Percentiles rank a stretch among this genome's conserved stretches.
Evolutionary conservation across 1,140 invertebrate genomes (phyloP).

Genomic region (Nasonia longicornis): DNA sequence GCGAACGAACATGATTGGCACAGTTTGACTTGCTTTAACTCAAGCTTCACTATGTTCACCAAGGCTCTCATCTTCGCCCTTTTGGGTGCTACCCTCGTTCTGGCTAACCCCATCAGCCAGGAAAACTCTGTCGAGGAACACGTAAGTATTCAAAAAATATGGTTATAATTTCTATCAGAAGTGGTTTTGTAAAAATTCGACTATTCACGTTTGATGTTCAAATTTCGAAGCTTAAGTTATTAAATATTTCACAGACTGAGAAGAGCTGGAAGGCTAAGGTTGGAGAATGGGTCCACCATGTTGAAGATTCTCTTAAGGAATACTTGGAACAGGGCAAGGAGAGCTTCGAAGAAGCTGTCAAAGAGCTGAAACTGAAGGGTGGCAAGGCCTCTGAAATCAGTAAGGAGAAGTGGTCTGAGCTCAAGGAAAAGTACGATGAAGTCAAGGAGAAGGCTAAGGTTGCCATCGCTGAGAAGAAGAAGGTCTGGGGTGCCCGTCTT

Average conservation of each 20-base stretch:
- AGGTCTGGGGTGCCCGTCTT: not conserved
- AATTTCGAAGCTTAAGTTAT: too few relatives aligned
- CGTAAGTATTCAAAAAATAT: not conserved
- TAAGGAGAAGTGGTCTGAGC: not conserved
- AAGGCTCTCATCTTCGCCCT: not conserved
- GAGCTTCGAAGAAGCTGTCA: not conserved
- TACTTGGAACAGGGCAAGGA: not conserved
- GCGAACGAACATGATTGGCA: not conserved
- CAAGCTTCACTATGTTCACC: slow-evolving; percentile 9
- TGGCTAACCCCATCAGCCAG: not conserved
- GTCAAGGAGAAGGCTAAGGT: not conserved
- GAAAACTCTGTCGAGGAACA: not conserved
- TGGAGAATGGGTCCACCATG: not conserved
- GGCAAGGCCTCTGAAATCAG: not conserved
- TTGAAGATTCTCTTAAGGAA: not conserved
- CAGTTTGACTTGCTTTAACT: not conserved
- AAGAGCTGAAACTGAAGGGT: not conserved
- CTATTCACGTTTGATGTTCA: too few relatives aligned
- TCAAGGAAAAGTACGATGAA: not conserved
- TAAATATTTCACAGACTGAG: not conserved
- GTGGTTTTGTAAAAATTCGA: too few relatives aligned
- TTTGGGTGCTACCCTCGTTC: not conserved
- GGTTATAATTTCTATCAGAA: too few relatives aligned
- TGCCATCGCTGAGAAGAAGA: not conserved
- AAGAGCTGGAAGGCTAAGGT: not conserved